Percentiles rank a stretch among this genome's conserved stretches.
These are phyloP conservation scores for Cyclopterus lumpus DNA, from an alignment of 2,797 vertebrate genomes.

Conservation along the genomic window DNA sequence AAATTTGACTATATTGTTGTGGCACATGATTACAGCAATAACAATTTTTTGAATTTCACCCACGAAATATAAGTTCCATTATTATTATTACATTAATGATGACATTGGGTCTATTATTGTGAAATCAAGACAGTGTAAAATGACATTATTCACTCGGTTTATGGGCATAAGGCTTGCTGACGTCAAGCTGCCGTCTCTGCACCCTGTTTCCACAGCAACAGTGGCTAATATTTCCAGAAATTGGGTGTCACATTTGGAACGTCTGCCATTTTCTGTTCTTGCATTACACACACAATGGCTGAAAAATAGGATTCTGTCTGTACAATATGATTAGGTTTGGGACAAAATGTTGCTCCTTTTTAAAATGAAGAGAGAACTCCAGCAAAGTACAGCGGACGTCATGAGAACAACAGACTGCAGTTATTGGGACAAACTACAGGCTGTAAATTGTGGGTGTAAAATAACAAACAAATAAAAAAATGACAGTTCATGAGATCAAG, in stretches of 20 bases:
- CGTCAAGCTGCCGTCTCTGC: conserved; percentile 75
- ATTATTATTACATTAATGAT: conserved; percentile 13
- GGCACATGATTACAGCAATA: not conserved
- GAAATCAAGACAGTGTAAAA: conserved; percentile 46
- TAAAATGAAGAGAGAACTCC: conserved; percentile 39
- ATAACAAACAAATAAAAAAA: conserved; percentile 25
- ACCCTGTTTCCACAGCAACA: conserved; percentile 85
- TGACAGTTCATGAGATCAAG: conserved; percentile 11
- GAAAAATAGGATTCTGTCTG: conserved; percentile 60
- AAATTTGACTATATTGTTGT: conserved; percentile 1
- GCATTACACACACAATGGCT: conserved; percentile 72
- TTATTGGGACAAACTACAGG: conserved; percentile 18
- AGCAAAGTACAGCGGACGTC: conserved; percentile 22
- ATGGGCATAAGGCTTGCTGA: conserved; percentile 79
- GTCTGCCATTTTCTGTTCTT: conserved; percentile 80
- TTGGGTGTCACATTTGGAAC: conserved; percentile 83
- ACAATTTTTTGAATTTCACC: conserved; percentile 1
- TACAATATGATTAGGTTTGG: conserved; percentile 58
- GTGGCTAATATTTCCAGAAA: conserved; percentile 84
- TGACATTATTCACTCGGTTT: conserved; percentile 73
- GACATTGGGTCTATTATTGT: conserved; percentile 35
- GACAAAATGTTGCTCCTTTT: conserved; percentile 50
- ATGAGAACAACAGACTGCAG: conserved; percentile 26
- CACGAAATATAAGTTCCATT: not conserved
- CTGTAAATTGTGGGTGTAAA: conserved; percentile 15